Percentiles rank a stretch among this genome's conserved stretches.
Conservation (phyloP, 2,888 invertebrate genomes). For the Oxycera nigricornis region DNA sequence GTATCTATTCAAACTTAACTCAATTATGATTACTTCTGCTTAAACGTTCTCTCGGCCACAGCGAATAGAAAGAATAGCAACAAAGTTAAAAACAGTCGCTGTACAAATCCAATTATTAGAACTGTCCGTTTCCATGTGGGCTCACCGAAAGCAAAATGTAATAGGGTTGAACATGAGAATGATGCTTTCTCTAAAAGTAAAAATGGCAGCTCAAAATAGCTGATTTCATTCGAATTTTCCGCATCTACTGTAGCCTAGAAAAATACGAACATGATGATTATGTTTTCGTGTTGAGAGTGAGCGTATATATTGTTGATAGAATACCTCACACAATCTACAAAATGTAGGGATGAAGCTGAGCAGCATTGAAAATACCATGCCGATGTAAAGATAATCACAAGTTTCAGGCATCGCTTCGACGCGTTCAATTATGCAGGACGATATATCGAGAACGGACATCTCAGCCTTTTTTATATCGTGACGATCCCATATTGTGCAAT, state of each 20-base stretch:
- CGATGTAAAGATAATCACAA: constrained; percentile 79
- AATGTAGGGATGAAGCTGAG: constrained; percentile 70
- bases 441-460: constrained; percentile 92
- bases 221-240: constrained; percentile 58
- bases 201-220: constrained; percentile 60
- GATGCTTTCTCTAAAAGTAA: constrained; percentile 60
- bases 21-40: constrained; percentile 67
- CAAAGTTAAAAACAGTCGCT: constrained; percentile 75
- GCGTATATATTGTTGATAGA: no score
- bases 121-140: constrained; percentile 74
- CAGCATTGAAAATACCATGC: constrained; percentile 68
- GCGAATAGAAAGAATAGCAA: constrained; percentile 90
- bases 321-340: constrained; percentile 59
- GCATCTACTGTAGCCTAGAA: constrained; percentile 57
- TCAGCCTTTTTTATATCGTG: constrained; percentile 91
- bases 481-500: constrained; percentile 94
- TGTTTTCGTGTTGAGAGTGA: not conserved
- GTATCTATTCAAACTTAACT: not conserved
- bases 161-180: constrained; percentile 61
- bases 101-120: constrained; percentile 71
- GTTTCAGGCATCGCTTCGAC: constrained; percentile 84
- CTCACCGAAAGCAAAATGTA: constrained; percentile 66
- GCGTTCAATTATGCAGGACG: constrained; percentile 90
- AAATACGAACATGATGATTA: constrained; percentile 38
- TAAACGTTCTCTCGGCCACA: constrained; percentile 94